A percentile compares a stretch with the other conserved stretches of the same genome.
Evolutionary conservation across 2,888 invertebrate species (phyloP).

Genomic region (Noctua janthina): DNA sequence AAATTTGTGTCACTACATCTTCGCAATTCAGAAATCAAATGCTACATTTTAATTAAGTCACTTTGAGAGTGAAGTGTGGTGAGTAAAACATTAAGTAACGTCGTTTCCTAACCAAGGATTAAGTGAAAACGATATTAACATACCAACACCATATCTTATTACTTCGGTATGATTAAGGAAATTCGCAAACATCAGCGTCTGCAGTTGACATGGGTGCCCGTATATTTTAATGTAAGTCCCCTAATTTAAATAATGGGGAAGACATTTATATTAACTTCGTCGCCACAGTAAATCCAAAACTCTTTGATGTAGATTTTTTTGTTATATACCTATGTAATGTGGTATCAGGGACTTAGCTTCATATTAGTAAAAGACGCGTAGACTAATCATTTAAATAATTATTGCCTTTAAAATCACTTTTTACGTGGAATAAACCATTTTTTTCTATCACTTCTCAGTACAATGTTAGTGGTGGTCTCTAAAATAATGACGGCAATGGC

Average conservation of each 20-base stretch:
- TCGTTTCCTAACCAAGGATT: neutral
- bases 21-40: neutral
- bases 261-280: conserved; percentile 52
- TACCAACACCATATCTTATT: conserved; percentile 30
- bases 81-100: neutral
- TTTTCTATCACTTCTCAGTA: neutral
- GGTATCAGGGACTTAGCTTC: neutral
- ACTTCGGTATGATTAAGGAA: conserved; percentile 41
- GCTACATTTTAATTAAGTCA: neutral
- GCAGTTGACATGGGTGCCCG: conserved; percentile 51
- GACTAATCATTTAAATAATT: neutral
- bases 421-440: neutral
- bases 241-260: conserved; percentile 61
- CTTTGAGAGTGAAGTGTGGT: neutral
- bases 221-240: conserved; percentile 48
- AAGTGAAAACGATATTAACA: conserved; percentile 2
- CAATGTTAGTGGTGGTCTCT: neutral
- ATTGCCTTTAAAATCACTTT: neutral
- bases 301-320: conserved; percentile 32
- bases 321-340: neutral
- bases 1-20: neutral
- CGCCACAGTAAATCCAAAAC: conserved; percentile 24
- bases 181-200: conserved; percentile 41
- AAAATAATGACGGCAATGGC: neutral
- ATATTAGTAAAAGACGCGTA: neutral